Evolutionary conservation across 2,797 vertebrate genomes (phyloP), one percentile per base, ranked within the genome.

Genomic region (Hypotaenidia okinawae): DNA sequence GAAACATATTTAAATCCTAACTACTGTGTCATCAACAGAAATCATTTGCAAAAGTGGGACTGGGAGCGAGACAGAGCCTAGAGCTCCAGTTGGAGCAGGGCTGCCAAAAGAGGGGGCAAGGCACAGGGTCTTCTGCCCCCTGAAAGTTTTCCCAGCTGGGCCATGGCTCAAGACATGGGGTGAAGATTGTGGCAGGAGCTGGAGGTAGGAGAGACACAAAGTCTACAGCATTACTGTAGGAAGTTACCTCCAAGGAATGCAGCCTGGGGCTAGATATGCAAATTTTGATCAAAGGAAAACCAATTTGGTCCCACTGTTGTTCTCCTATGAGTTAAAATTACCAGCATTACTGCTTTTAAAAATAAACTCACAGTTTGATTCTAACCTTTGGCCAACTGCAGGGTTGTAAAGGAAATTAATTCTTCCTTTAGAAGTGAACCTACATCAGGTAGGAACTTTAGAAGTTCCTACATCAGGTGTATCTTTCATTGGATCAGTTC

Each of bases 91-190:
- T 35, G 68, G 13, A 90, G 37, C 3, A 2, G 16, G 8, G n/a
- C 43, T 75, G 67, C 55, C 30, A 70, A 55, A 83, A 37, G 51
- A 81, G 90, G 32, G 22, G 28, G 3, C 13, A 66, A 59, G 8
- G 30, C 2, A 1, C 10, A 54, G 19, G 17, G 7, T 4, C 0
- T 25, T 51, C 59, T 72, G 24, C 24, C 6, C 30, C 10, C 21
- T 0, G 0, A 16, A 15, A 79, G 9, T 25, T 33, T 47, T 35
- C 17, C 39, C 28, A 16, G 1, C 24, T 1, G 0, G 6, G 39
- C 15, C 63, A 24, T 1, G 5, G 57, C 22, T 78, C 33, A 35
- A 22, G 15, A 23, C 43, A 41, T 0, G 5, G 30, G 21, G 19
- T 33, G 19, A 84, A 32, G 24, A 18, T 2, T 23, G 5, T 4